Percentiles rank a stretch among this genome's conserved stretches.
These are phyloP conservation scores for Papilio dardanus DNA, from an alignment of 1,140 invertebrate genomes.

Conservation along the genomic window DNA sequence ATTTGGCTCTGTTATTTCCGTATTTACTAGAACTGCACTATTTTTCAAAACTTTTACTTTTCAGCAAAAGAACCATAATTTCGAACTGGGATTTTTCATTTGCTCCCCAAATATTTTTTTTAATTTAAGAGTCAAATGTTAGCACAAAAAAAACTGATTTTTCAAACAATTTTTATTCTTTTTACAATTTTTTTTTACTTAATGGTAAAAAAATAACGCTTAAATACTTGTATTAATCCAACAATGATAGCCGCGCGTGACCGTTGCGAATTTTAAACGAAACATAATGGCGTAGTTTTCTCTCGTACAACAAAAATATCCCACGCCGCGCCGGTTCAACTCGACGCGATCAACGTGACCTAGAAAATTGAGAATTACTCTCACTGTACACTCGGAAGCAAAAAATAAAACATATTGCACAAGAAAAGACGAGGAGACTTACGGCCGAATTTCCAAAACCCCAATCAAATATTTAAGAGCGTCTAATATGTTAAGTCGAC, in stretches of 20 bases:
- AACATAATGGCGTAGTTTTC: slow-evolving; percentile 23
- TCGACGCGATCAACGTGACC: slow-evolving; percentile 63
- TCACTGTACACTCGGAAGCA: slow-evolving; percentile 61
- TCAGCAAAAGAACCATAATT: no score
- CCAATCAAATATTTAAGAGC: no score
- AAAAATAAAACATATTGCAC: slow-evolving; percentile 48
- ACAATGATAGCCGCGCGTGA: slow-evolving; percentile 17
- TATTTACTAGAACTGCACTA: no score
- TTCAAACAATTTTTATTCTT: not conserved
- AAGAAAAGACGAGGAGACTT: slow-evolving; percentile 36
- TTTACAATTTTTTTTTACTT: not conserved
- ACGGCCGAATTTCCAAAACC: no score
- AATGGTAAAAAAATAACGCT: slow-evolving; percentile 4
- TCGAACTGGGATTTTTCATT: no score
- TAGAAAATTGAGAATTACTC: slow-evolving; percentile 68
- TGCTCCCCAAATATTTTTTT: no score
- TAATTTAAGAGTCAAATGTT: no score
- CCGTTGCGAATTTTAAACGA: slow-evolving; percentile 9
- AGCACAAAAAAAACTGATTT: not conserved
- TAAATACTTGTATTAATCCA: not conserved
- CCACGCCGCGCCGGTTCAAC: slow-evolving; percentile 42
- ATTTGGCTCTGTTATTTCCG: not conserved
- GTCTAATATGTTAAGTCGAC: no score
- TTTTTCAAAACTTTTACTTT: no score
- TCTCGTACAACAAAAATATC: slow-evolving; percentile 36